Evolutionary conservation across 2,888 invertebrate genomes (phyloP), one percentile per base, ranked within the genome.

Genomic region (Mythimna vitellina): DNA sequence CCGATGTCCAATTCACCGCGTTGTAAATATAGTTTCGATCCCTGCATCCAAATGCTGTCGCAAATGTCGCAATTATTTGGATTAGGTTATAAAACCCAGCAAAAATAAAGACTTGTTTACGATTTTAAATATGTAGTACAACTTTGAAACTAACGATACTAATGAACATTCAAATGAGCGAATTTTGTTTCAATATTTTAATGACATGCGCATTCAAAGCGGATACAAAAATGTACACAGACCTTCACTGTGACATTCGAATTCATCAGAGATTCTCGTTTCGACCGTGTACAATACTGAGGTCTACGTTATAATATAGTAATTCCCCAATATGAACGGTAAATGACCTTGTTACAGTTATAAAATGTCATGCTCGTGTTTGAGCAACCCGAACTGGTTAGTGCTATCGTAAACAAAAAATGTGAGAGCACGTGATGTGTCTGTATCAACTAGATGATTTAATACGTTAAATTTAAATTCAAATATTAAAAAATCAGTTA

Each of bases 271-370:
- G 84, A 88, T 90, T 89, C 89, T 91, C 88, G 85, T 87, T 89
- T 88, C 86, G 89, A 88, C 90, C 90, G 85, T 89, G 89, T 86
- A 88, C 85, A 88, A 85, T 85, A 89, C 86, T 78, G 82, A 84
- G 80, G 84, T 85, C 82, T 85, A 81, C 86, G 84, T 85, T 89
- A 88, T 88, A 89, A 79, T 64, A 71, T 90, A 89, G 89, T 92
- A 90, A 92, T 91, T 90, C 91, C 89, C 91, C 89, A 93, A 93
- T 93, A 92, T 85, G 92, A 92, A 90, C 91, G 90, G 92, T 93
- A 91, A 90, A 88, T 91, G 92, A 92, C 95, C 95, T 95, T 94
- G 95, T 94, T 95, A 94, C 93, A 93, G 92, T 93, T 95, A 92
- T 92, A 92, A 95, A 95, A 95, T 95, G 95, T 95, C 95, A 94